Evolutionary conservation across 1,140 invertebrate species (phyloP).

Genomic region (Berghia stephanieae): DNA sequence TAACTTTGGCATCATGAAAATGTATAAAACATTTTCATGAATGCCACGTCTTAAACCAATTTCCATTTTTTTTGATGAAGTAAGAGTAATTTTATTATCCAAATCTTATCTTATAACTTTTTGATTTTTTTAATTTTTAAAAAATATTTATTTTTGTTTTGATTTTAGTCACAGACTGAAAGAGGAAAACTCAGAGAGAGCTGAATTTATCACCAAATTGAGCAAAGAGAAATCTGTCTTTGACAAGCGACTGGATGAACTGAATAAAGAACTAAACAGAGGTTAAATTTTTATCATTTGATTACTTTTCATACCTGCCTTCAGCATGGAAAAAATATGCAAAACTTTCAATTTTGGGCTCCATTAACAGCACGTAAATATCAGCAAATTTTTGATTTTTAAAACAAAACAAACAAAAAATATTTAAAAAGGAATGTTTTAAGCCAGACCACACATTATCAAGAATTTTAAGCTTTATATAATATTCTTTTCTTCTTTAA

Average conservation of each 20-base stretch:
- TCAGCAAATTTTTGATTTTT: neutral
- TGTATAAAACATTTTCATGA: too few species aligned
- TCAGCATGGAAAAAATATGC: neutral
- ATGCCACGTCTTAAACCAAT: too few species aligned
- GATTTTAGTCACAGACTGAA: constrained; percentile 36
- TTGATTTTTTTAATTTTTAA: neutral
- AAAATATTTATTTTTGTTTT: constrained; percentile 21
- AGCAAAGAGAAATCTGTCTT: constrained; percentile 43
- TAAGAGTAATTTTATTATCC: too few species aligned
- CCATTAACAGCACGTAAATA: neutral
- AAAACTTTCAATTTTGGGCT: neutral
- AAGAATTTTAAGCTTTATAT: neutral
- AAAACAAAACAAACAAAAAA: neutral
- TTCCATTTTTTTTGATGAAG: too few species aligned
- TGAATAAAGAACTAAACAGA: constrained; percentile 38
- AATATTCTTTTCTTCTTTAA: neutral
- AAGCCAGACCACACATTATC: too few species aligned
- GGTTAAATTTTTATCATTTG: too few species aligned
- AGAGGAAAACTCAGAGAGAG: constrained; percentile 38
- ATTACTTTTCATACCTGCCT: too few species aligned
- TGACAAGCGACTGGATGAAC: constrained; percentile 39
- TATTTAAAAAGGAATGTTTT: too few species aligned
- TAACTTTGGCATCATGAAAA: neutral
- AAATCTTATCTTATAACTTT: neutral
- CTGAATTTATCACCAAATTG: constrained; percentile 38